Evolutionary conservation across 2,797 vertebrate species (phyloP).

Genomic region (Oryzias dopingdopingensis): DNA sequence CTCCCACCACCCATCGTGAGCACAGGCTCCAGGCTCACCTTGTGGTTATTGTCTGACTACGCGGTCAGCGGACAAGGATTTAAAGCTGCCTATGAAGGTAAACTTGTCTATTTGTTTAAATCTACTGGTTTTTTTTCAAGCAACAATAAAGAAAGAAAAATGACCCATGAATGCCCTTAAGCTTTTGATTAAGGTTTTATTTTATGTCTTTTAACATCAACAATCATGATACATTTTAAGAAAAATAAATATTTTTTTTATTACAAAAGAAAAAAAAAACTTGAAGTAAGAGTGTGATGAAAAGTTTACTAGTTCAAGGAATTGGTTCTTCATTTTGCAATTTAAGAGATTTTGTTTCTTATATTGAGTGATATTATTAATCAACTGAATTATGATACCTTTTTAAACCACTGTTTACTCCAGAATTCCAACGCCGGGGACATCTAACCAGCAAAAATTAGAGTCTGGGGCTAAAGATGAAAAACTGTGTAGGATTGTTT

Average conservation of each 20-base stretch:
- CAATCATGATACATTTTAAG: too few relatives aligned
- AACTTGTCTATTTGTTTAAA: constrained; percentile 26
- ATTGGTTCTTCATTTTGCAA: not conserved
- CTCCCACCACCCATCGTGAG: constrained; percentile 95
- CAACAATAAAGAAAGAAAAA: not conserved
- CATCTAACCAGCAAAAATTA: not conserved
- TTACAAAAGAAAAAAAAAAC: too few relatives aligned
- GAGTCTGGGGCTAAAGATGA: too few relatives aligned
- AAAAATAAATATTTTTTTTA: too few relatives aligned
- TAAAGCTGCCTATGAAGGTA: constrained; percentile 94
- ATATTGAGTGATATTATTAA: not conserved
- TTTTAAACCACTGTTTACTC: constrained; percentile 25
- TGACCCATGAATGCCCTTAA: too few relatives aligned
- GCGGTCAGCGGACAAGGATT: constrained; percentile 98
- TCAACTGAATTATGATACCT: not conserved
- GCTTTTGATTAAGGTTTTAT: too few relatives aligned
- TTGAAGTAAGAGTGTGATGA: too few relatives aligned
- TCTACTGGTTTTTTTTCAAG: not conserved
- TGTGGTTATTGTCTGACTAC: constrained; percentile 95
- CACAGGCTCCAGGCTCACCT: constrained; percentile 84
- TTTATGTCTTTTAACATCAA: too few relatives aligned
- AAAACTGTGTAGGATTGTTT: too few relatives aligned
- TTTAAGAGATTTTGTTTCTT: not conserved
- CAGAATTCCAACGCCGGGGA: not conserved
- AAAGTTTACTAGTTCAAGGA: not conserved